These are phyloP conservation scores for Progne subis DNA, from an alignment of 2,113 vertebrate species.

Conservation along the genomic window DNA sequence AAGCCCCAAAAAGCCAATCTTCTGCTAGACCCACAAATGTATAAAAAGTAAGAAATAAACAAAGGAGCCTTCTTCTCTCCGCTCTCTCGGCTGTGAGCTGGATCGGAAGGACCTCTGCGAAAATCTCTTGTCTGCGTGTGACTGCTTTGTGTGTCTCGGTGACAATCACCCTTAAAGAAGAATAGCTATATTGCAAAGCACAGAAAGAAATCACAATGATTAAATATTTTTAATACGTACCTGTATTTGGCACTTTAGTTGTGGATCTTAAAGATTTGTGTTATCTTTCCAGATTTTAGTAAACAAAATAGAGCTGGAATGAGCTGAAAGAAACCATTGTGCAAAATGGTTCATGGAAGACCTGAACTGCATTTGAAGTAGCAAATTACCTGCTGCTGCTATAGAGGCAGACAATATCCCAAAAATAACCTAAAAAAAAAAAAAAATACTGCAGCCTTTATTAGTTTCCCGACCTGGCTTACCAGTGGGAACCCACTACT, in stretches of 20 bases:
- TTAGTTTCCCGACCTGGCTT: neutral
- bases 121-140: too few relatives aligned
- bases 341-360: neutral
- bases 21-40: too few relatives aligned
- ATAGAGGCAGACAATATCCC: neutral
- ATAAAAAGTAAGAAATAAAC: too few relatives aligned
- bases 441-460: neutral
- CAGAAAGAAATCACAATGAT: neutral
- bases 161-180: neutral
- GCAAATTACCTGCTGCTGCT: neutral
- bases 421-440: neutral
- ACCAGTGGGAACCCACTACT: neutral
- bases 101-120: too few relatives aligned
- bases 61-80: too few relatives aligned
- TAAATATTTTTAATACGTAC: neutral
- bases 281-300: neutral
- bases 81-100: too few relatives aligned
- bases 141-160: too few relatives aligned
- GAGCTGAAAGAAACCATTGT: neutral
- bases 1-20: too few relatives aligned
- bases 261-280: neutral
- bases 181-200: neutral
- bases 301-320: neutral
- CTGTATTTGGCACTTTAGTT: neutral
- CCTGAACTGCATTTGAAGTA: neutral